Conservation (phyloP, 2,888 invertebrate genomes). For the Agrypnus murinus region DNA sequence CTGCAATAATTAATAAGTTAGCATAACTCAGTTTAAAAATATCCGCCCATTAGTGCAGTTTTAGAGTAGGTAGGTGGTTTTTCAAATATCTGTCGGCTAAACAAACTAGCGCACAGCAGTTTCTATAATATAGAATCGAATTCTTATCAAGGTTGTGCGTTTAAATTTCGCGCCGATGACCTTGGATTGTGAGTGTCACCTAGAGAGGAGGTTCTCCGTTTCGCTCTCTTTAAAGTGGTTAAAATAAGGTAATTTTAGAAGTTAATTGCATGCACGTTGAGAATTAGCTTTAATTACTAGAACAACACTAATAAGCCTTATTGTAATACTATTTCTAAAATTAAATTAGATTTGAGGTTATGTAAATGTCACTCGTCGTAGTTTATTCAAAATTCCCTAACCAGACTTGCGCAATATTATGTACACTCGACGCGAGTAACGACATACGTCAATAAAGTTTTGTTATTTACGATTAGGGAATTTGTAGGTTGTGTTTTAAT, state of each 20-base stretch:
- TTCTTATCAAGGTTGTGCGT: slow-evolving; percentile 8
- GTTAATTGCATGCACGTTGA: neutral
- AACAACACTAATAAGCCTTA: no score
- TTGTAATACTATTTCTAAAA: neutral
- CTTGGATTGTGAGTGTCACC: slow-evolving; percentile 9
- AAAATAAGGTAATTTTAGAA: slow-evolving; percentile 11
- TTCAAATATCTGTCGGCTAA: no score
- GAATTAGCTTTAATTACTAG: no score
- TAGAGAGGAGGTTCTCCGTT: slow-evolving; percentile 4
- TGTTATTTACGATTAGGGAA: neutral
- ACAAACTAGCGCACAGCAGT: no score
- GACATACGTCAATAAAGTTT: neutral
- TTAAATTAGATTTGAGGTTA: slow-evolving; percentile 20
- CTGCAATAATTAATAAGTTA: no score
- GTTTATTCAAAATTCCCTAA: slow-evolving; percentile 32
- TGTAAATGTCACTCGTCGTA: slow-evolving; percentile 22
- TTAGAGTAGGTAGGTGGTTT: no score
- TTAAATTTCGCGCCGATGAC: slow-evolving; percentile 30
- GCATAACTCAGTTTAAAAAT: no score
- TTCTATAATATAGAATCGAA: slow-evolving; percentile 3
- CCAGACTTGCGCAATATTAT: slow-evolving; percentile 32
- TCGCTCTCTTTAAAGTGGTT: neutral
- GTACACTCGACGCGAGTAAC: neutral
- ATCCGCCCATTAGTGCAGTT: no score
- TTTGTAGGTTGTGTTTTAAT: neutral